A percentile compares a stretch with the other conserved stretches of the same genome.
phyloP scores from a whole-genome alignment of 2,113 vertebrate species.

The Cephalopholis sonnerati region DNA sequence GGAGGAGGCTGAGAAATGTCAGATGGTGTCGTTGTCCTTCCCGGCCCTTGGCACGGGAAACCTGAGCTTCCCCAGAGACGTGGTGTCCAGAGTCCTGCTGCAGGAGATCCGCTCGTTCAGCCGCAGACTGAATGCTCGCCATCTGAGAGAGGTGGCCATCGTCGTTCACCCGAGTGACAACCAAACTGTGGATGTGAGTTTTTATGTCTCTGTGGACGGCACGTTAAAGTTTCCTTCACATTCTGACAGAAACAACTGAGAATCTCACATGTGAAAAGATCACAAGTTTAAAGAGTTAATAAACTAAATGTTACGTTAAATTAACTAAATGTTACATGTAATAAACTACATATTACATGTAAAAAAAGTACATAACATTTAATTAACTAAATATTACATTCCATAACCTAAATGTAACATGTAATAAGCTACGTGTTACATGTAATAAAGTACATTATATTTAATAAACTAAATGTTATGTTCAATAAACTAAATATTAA shows the following conservation, averaged over 20 bases:
- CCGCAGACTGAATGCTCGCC: slow-evolving; percentile 36
- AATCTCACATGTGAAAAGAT: not conserved
- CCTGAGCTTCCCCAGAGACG: slow-evolving; percentile 85
- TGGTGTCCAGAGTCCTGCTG: slow-evolving; percentile 87
- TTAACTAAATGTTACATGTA: no score
- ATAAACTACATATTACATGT: no score
- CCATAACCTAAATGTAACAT: no score
- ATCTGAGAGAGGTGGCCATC: slow-evolving; percentile 85
- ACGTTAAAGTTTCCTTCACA: no score
- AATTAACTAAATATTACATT: no score
- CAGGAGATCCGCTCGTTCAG: slow-evolving; percentile 83
- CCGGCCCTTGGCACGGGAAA: slow-evolving; percentile 92
- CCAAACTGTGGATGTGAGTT: slow-evolving; percentile 59
- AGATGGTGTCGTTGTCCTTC: slow-evolving; percentile 85
- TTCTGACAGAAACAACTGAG: not conserved
- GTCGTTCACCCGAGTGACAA: slow-evolving; percentile 84
- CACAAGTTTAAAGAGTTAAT: not conserved
- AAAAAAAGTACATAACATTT: no score
- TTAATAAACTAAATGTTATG: no score
- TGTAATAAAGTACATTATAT: no score
- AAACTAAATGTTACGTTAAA: no score
- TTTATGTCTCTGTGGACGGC: not conserved
- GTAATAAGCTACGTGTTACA: no score
- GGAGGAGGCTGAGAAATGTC: slow-evolving; percentile 77
- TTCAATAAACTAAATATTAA: no score